Conservation (phyloP, 2,113 vertebrate species). For the Ictidomys tridecemlineatus region DNA sequence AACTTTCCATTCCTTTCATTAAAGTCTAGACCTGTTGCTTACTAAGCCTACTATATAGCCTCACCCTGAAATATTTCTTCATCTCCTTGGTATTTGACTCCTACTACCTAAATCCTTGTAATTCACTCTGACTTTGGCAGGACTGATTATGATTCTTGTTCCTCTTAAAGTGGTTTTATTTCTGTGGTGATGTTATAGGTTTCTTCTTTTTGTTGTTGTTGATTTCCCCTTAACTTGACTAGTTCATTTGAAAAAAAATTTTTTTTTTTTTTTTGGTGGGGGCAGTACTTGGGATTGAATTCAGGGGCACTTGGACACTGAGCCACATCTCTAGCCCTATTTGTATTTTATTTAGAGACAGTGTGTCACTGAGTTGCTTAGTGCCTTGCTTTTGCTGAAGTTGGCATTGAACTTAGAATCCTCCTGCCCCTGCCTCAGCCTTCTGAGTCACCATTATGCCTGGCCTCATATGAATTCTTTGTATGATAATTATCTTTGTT, state of each 20-base stretch:
- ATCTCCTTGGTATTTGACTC: neutral
- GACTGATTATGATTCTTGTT: conserved; percentile 36
- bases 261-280: neutral
- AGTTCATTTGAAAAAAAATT: neutral
- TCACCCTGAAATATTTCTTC: neutral
- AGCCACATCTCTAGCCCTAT: too few species aligned
- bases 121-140: neutral
- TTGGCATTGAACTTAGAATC: too few species aligned
- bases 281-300: too few species aligned
- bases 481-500: neutral
- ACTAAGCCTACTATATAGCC: neutral
- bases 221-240: neutral
- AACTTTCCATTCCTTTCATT: conserved; percentile 1
- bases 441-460: too few species aligned
- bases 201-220: neutral
- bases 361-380: too few species aligned
- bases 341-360: too few species aligned
- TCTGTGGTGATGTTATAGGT: neutral
- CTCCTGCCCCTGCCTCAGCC: too few species aligned
- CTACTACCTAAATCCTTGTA: neutral
- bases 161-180: conserved; percentile 46
- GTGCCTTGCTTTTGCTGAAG: too few species aligned
- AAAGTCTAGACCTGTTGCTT: conserved; percentile 31
- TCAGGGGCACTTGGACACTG: too few species aligned
- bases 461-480: too few species aligned